phyloP scores from a whole-genome alignment of 2,797 vertebrate species.

The Microctenopoma steveboyesi region DNA sequence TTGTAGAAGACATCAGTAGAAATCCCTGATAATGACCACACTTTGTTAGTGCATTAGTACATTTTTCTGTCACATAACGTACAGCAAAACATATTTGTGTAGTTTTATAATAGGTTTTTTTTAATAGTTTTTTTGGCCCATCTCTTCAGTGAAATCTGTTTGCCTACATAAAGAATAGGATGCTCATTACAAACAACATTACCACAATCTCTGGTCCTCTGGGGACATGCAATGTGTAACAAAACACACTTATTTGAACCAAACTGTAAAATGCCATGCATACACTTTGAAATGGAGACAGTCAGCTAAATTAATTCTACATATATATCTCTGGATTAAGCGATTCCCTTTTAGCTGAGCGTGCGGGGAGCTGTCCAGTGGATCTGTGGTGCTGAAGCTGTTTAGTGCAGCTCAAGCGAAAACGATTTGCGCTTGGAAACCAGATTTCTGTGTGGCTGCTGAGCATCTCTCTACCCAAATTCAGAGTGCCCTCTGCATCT shows the following conservation, averaged over 20 bases:
- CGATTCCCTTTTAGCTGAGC: neutral
- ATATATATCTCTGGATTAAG: neutral
- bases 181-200: neutral
- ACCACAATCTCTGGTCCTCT: too few species aligned
- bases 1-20: neutral
- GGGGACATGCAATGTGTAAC: neutral
- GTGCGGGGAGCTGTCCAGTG: constrained; percentile 73
- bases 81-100: neutral
- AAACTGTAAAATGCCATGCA: neutral
- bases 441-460: constrained; percentile 17
- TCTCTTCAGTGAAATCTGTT: neutral
- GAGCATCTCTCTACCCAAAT: constrained; percentile 6
- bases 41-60: neutral
- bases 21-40: neutral
- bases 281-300: neutral
- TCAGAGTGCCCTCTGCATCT: constrained; percentile 2
- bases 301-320: neutral
- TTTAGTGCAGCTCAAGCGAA: constrained; percentile 8
- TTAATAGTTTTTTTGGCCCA: neutral
- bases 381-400: constrained; percentile 76
- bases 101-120: neutral
- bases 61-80: neutral
- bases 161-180: neutral
- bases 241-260: neutral
- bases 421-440: constrained; percentile 20